Percentiles rank a stretch among this genome's conserved stretches.
phyloP scores from a whole-genome alignment of 2,888 invertebrate species.

The Hymenopus coronatus region DNA sequence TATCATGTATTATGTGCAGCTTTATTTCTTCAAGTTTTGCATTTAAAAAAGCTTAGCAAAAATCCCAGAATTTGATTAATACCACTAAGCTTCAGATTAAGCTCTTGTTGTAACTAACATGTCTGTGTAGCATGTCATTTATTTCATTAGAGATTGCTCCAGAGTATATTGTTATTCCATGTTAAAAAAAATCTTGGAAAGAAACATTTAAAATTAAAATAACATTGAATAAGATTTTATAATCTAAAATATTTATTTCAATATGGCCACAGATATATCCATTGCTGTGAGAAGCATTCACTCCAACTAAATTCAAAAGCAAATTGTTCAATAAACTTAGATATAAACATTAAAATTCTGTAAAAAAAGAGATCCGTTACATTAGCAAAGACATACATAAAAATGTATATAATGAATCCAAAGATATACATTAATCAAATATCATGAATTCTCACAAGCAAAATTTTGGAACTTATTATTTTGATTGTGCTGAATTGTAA shows the following conservation, averaged over 20 bases:
- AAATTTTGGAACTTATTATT: background rate
- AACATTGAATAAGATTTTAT: background rate
- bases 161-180: background rate
- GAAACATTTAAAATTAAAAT: background rate
- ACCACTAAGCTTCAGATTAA: background rate
- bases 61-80: background rate
- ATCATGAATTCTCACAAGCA: background rate
- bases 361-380: background rate
- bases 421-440: background rate
- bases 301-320: background rate
- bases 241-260: background rate
- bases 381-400: background rate
- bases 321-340: background rate
- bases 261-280: background rate
- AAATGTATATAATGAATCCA: background rate
- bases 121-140: background rate
- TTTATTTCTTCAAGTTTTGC: background rate
- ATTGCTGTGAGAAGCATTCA: background rate
- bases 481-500: background rate
- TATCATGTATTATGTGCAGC: background rate
- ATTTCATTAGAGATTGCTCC: background rate
- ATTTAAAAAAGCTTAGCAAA: background rate
- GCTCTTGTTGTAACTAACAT: too few relatives aligned
- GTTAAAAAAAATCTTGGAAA: background rate
- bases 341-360: background rate